Evolutionary conservation across 2,888 invertebrate species (phyloP), one percentile per base, ranked within the genome.

Genomic region (Graphium colonna): DNA sequence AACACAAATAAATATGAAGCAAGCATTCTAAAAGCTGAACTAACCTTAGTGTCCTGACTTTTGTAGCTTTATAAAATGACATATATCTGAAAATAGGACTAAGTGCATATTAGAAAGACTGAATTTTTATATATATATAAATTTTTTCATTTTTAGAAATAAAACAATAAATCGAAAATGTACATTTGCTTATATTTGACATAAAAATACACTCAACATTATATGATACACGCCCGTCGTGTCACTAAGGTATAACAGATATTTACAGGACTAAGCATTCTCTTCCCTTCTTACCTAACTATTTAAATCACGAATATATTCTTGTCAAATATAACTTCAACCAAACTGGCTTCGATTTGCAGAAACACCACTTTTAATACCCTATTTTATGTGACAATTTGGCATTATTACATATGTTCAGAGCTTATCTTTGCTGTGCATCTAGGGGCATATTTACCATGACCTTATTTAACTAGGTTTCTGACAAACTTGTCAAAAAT

Each of bases 141-240:
- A n/a, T n/a, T n/a, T n/a, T n/a, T n/a, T n/a, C n/a, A n/a, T 21
- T 21, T 21, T 2, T 21, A 21, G 48, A 9, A 56, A 46, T 55
- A 54, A 48, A 50, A 57, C 48, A 82, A 61, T 60, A 51, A 64
- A 21, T 58, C 65, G 57, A 78, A 81, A 86, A 84, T 80, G 75
- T 85, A 81, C 80, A 85, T 83, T 80, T 69, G 74, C 76, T 84
- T 86, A 84, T 87, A 88, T 86, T 88, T 85, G 76, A 85, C 81
- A 84, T 84, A 84, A 79, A 81, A 83, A 81, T 78, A 80, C 80
- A 83, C 72, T 77, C 78, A 76, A 79, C 76, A 78, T 57, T 68
- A 60, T 70, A 75, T 75, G 66, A 71, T 75, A 82, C 77, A 80
- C 65, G 67, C 47, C 65, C 70, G 67, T 62, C 64, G 57, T 56